Evolutionary conservation across 2,113 vertebrate genomes (phyloP), one percentile per base, ranked within the genome.

Genomic region (Vireo altiloquus): DNA sequence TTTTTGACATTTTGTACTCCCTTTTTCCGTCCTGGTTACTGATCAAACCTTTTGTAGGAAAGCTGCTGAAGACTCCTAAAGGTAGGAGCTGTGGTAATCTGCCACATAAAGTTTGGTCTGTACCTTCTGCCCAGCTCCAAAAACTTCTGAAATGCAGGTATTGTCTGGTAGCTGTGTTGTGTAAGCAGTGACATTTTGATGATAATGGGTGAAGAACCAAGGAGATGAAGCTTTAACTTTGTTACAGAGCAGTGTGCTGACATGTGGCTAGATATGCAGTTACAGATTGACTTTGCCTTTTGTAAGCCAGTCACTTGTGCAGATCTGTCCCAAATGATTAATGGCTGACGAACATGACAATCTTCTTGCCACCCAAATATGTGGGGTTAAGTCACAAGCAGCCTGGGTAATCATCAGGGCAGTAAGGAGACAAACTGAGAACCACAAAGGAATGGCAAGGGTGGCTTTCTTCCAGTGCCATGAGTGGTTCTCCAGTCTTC

Each of bases 131-230:
- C 35, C 37, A 66, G 19, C 54, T 78, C 24, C 13, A 31, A 44
- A 69, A 66, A 25, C 39, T 66, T 54, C 31, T 74, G 57, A 77
- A 79, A 25, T 82, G 40, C 13, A 18, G 17, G 3, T 69, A 18
- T 42, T 80, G 10, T 54, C 33, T 0, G 1, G 42, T 54, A 35
- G 28, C 17, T 70, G 1, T 0, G 3, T 71, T 13, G 5, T 49
- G 8, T 1, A 6, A 89, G 24, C 2, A 3, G 7, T 70, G 42
- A 35, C 21, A 42, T 25, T 33, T 30, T 69, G 70, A 30, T 89
- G 70, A 59, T 27, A 30, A 2, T 31, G 60, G 15, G 10, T 44
- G 25, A 64, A 75, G 68, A 86, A 20, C 12, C 9, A 33, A 77
- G 28, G n/a, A 65, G 54, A 52, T 64, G 49, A 88, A 80, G 39